Evolutionary conservation across 2,797 vertebrate genomes (phyloP), one percentile per base, ranked within the genome.

Genomic region (Balearica regulorum): DNA sequence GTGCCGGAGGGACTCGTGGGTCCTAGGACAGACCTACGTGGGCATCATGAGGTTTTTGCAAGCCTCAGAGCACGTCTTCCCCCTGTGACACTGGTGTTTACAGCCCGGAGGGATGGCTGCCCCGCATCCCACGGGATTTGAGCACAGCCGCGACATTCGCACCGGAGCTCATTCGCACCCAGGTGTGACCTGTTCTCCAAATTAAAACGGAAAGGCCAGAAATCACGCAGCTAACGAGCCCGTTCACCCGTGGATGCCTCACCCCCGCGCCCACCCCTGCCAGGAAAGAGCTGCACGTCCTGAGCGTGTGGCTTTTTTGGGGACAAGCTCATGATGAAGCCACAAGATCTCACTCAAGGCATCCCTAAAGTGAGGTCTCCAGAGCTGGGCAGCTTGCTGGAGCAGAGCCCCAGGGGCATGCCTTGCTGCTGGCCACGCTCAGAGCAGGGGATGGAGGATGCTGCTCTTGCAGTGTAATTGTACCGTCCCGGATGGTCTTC

Each of bases 301-400:
- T 13, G 9, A 58, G 16, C 1, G 0, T 5, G 44, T 10, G 46
- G 51, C 11, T 25, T 2, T 29, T 17, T 5, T 0, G 2, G 43
- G 49, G 31, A 71, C 49, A 31, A n/a, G 15, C 33, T 35, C 4
- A 1, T 4, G 81, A 46, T 25, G 51, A 70, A 82, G 31, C 25
- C 51, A 31, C 46, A 37, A 37, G 37, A n/a, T n/a, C 9, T 43
- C 48, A 4, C 49, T 28, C 48, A 17, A 31, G 11, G 39, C 7
- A 44, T 4, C n/a, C 49, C 64, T n/a, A 4, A 71, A 31, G 33
- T 9, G 41, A 75, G 20, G n/a, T 61, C 26, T 39, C 55, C 72
- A 21, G 43, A 1, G 6, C 16, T 28, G 84, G 13, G 65, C 16
- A 6, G 11, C 26, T 62, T 31, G 20, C 35, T 61, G 62, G 33